A percentile compares a stretch with the other conserved stretches of the same genome.
phyloP scores from a whole-genome alignment of 1,140 invertebrate species.

The Zaprionus lachaisei region DNA sequence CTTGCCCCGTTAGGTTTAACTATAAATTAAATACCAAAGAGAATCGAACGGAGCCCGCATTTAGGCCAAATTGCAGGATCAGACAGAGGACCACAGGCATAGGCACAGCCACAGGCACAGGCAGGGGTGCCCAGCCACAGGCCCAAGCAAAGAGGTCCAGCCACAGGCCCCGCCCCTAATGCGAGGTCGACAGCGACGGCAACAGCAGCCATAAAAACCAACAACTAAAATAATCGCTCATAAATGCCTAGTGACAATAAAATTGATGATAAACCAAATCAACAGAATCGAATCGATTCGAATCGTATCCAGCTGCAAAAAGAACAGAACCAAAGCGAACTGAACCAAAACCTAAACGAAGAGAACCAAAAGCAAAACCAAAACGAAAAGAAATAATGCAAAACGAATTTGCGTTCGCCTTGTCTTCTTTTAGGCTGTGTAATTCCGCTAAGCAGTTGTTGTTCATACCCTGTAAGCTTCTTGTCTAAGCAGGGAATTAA shows the following conservation, averaged over 20 bases:
- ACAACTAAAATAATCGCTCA: conserved; percentile 78
- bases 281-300: conserved; percentile 38
- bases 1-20: conserved; percentile 59
- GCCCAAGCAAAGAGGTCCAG: neutral
- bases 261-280: conserved; percentile 79
- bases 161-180: neutral
- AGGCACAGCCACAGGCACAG: neutral
- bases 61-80: conserved; percentile 37
- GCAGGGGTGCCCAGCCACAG: no score
- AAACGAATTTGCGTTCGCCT: conserved; percentile 63
- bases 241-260: conserved; percentile 81
- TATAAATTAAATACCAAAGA: conserved; percentile 75
- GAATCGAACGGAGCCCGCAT: conserved; percentile 5
- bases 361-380: conserved; percentile 27
- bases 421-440: conserved; percentile 50
- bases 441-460: conserved; percentile 43
- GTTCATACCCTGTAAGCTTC: conserved; percentile 44
- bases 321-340: conserved; percentile 24
- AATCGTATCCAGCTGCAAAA: neutral
- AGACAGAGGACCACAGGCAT: neutral
- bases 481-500: conserved; percentile 11
- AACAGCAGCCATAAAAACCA: conserved; percentile 40
- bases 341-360: conserved; percentile 3
- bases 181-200: conserved; percentile 14
- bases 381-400: conserved; percentile 67